These are phyloP conservation scores for Ethmia dodecea DNA, from an alignment of 2,888 invertebrate genomes.

Conservation along the genomic window DNA sequence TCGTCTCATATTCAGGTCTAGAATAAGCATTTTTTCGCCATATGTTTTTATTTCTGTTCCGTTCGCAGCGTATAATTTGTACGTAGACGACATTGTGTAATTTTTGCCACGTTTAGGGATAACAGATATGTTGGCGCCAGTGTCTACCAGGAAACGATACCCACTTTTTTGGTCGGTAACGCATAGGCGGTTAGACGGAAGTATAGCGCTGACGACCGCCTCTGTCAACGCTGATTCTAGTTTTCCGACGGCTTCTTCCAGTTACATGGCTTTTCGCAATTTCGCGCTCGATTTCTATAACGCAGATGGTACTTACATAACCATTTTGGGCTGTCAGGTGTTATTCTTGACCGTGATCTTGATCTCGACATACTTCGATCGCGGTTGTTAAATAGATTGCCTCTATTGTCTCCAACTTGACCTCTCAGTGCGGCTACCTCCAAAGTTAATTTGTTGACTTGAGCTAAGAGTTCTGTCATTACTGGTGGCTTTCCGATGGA, in stretches of 20 bases:
- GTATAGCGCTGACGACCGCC: slow-evolving; percentile 7
- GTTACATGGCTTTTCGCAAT: slow-evolving; percentile 14
- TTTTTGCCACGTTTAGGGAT: too few species aligned
- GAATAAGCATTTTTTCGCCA: not conserved
- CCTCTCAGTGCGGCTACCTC: not conserved
- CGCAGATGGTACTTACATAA: slow-evolving; percentile 17
- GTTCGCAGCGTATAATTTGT: not conserved
- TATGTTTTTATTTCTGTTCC: not conserved
- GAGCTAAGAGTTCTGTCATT: not conserved
- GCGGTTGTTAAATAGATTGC: not conserved
- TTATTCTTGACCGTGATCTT: not conserved
- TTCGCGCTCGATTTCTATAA: slow-evolving; percentile 7
- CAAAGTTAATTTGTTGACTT: not conserved
- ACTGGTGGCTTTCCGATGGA: not conserved
- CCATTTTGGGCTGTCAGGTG: slow-evolving; percentile 7
- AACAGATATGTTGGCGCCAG: not conserved
- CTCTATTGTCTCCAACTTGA: not conserved
- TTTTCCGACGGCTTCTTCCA: slow-evolving; percentile 9
- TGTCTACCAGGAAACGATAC: not conserved
- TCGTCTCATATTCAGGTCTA: not conserved
- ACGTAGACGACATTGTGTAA: not conserved
- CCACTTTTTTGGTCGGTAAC: not conserved
- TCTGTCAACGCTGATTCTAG: slow-evolving; percentile 3
- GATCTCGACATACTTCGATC: not conserved
- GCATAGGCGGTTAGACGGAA: not conserved